Base-by-base conservation (phyloP, 2,113 vertebrate genomes). In the Phaetusa simplex region DNA sequence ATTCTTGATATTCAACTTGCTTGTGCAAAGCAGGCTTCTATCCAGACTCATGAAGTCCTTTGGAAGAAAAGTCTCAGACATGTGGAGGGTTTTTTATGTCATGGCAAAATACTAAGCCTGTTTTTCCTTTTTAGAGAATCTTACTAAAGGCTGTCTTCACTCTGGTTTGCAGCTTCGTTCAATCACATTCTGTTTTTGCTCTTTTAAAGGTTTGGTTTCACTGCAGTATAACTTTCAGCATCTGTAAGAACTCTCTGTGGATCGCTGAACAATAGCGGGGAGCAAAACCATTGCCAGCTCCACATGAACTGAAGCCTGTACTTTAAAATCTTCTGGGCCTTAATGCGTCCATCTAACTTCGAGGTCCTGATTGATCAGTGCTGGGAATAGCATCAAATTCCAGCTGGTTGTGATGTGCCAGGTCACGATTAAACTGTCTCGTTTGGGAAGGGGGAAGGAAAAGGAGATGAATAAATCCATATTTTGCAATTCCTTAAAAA, bases 341-440 rank as follows among this genome's bases (percentile, higher is more conserved):
- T 83, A 89, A 43, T 73, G 62, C 52, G 89, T 96, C 83, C 89
- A 95, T 95, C 93, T 95, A 80, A 67, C 53, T 81, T 93, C 5
- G 36, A 82, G 81, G 58, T 95, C 45, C 70, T 97, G 95, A 96
- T 87, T 96, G 91, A 97, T 97, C 73, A 73, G 86, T 91, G 36
- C 93, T 96, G 95, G 96, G 86, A 97, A 96, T 93, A 97, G 70
- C 83, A 91, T 93, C 83, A 85, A 62, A 93, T 97, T 97, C 96
- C 94, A 95, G 29, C 81, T 65, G 30, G 61, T 50, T 86, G 73
- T 85, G 88, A 73, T 90, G 81, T 96, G 94, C 95, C 96, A 95
- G 94, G 62, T 97, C 92, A 93, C 66, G 92, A 95, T 77, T 94
- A 87, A 82, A 96, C 89, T 82, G 81, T 95, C 93, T 91, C 32